Base-by-base conservation (phyloP, 2,797 vertebrate genomes). In the Phalloptychus januarius region DNA sequence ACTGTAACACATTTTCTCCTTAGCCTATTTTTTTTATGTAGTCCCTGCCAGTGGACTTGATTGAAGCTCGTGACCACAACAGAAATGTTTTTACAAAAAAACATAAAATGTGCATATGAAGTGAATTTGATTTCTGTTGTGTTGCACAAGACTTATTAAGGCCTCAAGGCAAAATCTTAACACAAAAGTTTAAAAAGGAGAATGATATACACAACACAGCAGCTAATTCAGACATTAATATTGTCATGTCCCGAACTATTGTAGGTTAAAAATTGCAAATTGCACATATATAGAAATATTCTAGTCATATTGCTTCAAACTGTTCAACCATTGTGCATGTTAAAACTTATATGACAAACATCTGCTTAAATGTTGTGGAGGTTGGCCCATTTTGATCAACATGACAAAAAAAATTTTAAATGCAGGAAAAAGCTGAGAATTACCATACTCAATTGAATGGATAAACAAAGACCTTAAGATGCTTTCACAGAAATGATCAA, bases 101-200 rank as follows among this genome's bases (percentile, higher is more conserved):
- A 67, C 63, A 81, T 82, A 77, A 87, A 86, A 79, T 79, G 46
- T 61, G 40, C 16, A 1, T 70, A 45, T 75, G 72, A 80, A 86
- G 83, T 78, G 46, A n/a, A n/a, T 36, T 31, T 18, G 36, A 72
- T 54, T 61, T 61, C 33, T 42, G 45, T 46, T 72, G 42, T 54
- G 4, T 76, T 72, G 48, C 46, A 40, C 25, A 50, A 46, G 23
- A 7, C 42, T 25, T 52, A 42, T 42, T 42, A 52, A 23, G 50
- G 25, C 28, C 36, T 50, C 38, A 33, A 10, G 20, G 40, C 38
- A 40, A 33, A 67, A 61, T 40, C n/a, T 15, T 79, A 72, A 75
- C 20, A 42, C 20, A 72, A 46, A 71, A 16, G 20, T 3, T 28
- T 31, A 31, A 44, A 38, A 69, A 18, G 28, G 31, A 63, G 31